Evolutionary conservation across 2,113 vertebrate species (phyloP).

Genomic region (Cynopterus brachyotis): DNA sequence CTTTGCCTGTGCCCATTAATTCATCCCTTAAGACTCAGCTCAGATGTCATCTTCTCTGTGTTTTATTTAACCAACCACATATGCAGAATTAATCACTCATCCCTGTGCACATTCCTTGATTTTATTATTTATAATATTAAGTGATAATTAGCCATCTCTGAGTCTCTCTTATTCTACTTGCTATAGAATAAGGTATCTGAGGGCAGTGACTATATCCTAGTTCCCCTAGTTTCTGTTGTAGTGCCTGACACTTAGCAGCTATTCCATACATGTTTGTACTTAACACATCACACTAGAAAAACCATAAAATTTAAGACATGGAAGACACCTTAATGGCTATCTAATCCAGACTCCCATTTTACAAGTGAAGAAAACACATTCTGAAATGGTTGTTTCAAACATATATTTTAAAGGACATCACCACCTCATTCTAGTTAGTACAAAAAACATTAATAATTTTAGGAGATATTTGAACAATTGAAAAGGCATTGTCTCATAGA

Average conservation of each 20-base stretch:
- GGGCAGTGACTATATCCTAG: neutral
- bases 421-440: neutral
- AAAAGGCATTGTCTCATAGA: conserved; percentile 25
- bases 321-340: neutral
- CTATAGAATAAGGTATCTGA: neutral
- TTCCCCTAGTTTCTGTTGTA: neutral
- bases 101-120: neutral
- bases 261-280: neutral
- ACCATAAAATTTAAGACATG: neutral
- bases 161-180: neutral
- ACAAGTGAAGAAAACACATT: neutral
- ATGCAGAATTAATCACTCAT: neutral
- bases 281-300: neutral
- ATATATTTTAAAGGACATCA: conserved; percentile 29
- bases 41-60: neutral
- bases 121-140: neutral
- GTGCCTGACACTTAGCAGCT: neutral
- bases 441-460: conserved; percentile 35
- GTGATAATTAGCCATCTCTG: neutral
- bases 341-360: conserved; percentile 27
- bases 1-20: neutral
- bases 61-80: neutral
- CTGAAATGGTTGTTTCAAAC: conserved; percentile 18
- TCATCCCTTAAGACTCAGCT: neutral
- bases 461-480: conserved; percentile 22